Conservation (phyloP, 2,888 invertebrate genomes). For the Mechanitis messenoides region DNA sequence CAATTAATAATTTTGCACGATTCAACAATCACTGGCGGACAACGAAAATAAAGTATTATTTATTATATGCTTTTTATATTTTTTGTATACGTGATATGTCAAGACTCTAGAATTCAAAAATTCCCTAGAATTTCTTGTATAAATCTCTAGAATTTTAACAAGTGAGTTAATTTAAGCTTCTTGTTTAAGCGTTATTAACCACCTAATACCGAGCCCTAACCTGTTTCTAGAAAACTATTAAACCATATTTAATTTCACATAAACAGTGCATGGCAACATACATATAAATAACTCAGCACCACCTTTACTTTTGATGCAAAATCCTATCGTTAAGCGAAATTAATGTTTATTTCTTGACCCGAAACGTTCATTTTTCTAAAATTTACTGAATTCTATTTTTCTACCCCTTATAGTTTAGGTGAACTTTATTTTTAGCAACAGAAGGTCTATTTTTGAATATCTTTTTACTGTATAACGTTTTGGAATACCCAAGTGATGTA, state of each 20-base stretch:
- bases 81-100: constrained; percentile 6
- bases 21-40: constrained; percentile 44
- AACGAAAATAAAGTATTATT: constrained; percentile 19
- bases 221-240: constrained; percentile 66
- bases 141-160: background rate
- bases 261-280: constrained; percentile 63
- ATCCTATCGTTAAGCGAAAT: constrained; percentile 40
- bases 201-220: constrained; percentile 49
- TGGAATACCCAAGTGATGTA: constrained; percentile 56
- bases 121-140: background rate
- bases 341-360: constrained; percentile 42
- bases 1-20: constrained; percentile 68
- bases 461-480: constrained; percentile 43
- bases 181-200: constrained; percentile 17
- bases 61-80: background rate
- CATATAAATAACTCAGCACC: constrained; percentile 57
- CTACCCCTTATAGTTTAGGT: constrained; percentile 27
- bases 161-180: too few relatives aligned
- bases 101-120: background rate
- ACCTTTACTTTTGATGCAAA: constrained; percentile 50
- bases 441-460: constrained; percentile 39
- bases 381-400: constrained; percentile 30
- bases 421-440: constrained; percentile 36
- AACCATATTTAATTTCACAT: constrained; percentile 68
- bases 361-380: constrained; percentile 49